A percentile compares a stretch with the other conserved stretches of the same genome.
These are phyloP conservation scores for Rafetus swinhoei DNA, from an alignment of 2,113 vertebrate genomes.

Conservation along the genomic window DNA sequence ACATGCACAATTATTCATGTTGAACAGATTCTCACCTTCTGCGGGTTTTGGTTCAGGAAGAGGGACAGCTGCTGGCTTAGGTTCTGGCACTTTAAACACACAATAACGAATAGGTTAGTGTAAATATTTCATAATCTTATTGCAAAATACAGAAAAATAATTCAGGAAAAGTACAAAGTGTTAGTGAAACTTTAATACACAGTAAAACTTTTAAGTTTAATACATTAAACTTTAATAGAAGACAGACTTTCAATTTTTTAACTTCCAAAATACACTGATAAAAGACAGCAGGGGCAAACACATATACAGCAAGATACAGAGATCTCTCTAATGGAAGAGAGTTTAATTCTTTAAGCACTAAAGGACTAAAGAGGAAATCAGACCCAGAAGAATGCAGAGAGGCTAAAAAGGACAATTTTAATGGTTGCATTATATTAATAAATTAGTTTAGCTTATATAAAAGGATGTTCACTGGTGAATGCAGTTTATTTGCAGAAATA, in stretches of 20 bases:
- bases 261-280: neutral
- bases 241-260: neutral
- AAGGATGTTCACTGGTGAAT: neutral
- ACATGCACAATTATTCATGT: neutral
- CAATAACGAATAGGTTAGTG: constrained; percentile 64
- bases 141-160: neutral
- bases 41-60: constrained; percentile 77
- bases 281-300: constrained; percentile 20
- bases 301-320: constrained; percentile 16
- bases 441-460: constrained; percentile 4
- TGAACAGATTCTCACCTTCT: constrained; percentile 75
- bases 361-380: constrained; percentile 51
- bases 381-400: constrained; percentile 36
- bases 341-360: neutral
- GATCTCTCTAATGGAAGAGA: neutral
- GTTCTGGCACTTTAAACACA: constrained; percentile 80
- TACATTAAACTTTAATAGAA: neutral
- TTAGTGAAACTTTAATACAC: neutral
- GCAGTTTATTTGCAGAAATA: constrained; percentile 4
- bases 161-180: neutral
- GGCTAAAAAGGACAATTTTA: neutral
- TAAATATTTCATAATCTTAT: constrained; percentile 8
- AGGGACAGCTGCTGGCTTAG: constrained; percentile 74
- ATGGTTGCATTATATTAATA: neutral
- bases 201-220: neutral